phyloP scores from a whole-genome alignment of 2,888 invertebrate species.

The Phrixothrix hirtus region DNA sequence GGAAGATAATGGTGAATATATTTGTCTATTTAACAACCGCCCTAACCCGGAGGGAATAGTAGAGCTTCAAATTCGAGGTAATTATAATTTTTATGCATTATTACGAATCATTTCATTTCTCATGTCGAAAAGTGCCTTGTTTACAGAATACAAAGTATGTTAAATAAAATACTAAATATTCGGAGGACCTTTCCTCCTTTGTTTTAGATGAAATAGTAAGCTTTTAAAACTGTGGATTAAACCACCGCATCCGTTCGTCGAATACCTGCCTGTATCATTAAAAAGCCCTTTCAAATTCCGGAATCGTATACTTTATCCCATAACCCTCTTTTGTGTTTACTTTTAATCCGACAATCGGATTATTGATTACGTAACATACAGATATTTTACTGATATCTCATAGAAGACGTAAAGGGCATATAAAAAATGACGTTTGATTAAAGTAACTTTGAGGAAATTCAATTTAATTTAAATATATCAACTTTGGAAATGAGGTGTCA shows the following conservation, averaged over 20 bases:
- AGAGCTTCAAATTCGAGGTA: conserved; percentile 69
- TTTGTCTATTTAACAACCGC: conserved; percentile 70
- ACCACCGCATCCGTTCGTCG: conserved; percentile 27
- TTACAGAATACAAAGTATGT: too few relatives aligned
- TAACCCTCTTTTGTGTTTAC: conserved; percentile 39
- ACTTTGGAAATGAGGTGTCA: too few relatives aligned
- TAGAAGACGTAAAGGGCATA: conserved; percentile 7
- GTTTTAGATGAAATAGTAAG: conserved; percentile 9
- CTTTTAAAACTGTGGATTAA: conserved; percentile 11
- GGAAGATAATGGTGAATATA: conserved; percentile 68
- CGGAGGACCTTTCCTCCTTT: conserved; percentile 2
- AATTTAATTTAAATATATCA: not conserved
- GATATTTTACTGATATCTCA: conserved; percentile 29
- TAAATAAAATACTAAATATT: too few relatives aligned
- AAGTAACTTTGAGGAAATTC: too few relatives aligned
- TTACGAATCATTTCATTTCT: not conserved
- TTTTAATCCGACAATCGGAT: conserved; percentile 41
- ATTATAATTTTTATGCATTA: conserved; percentile 11
- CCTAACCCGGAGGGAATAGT: conserved; percentile 68
- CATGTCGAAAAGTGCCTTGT: too few relatives aligned
- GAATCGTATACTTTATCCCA: conserved; percentile 32
- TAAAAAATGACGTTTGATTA: too few relatives aligned
- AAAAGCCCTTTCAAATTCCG: conserved; percentile 37
- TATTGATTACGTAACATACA: conserved; percentile 36
- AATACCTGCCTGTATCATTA: conserved; percentile 38